Evolutionary conservation across 2,797 vertebrate genomes (phyloP), one percentile per base, ranked within the genome.

Genomic region (Arremon brunneinucha): DNA sequence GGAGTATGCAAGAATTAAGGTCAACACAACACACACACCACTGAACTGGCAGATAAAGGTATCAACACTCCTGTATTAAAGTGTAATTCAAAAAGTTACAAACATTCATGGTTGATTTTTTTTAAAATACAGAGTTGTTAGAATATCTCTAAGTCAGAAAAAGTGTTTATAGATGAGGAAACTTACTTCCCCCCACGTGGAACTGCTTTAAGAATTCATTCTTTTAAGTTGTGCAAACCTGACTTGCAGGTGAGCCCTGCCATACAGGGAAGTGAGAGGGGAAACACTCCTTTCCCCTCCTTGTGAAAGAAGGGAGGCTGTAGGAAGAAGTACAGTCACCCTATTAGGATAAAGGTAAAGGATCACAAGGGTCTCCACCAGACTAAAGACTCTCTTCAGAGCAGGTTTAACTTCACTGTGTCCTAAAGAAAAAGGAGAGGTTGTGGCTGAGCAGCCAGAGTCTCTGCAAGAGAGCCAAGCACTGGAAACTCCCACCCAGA

Each of bases 21-120:
- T 62, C 34, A 79, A 57, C 37, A 32, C 56, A 71, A 47, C 16
- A 57, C 22, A 56, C 23, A 10, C 21, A 55, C 15, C 30, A 47
- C 26, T 21, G 19, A 93, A 57, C 19, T 87, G 47, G 59, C 68
- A 78, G 87, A 64, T 81, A 75, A 95, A 97, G 85, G 44, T 95
- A 97, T 95, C 84, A 97, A 97, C 69, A 41, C 94, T 94, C 90
- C 69, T 97, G 92, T 97, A 97, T 97, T 97, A 97, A 97, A 97
- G 97, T 97, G 97, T 97, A 97, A 67, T 92, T 92, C 77, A 90
- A 87, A 94, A 94, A 93, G 67, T 96, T 95, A 96, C 85, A 97
- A 96, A 97, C 83, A 94, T 95, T 95, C 74, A 84, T 60, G 24
- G 62, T 44, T 92, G 64, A 15, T 56, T 78, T 78, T 67, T 82